Evolutionary conservation across 2,113 vertebrate species (phyloP).

Genomic region (Deroptyus accipitrinus): DNA sequence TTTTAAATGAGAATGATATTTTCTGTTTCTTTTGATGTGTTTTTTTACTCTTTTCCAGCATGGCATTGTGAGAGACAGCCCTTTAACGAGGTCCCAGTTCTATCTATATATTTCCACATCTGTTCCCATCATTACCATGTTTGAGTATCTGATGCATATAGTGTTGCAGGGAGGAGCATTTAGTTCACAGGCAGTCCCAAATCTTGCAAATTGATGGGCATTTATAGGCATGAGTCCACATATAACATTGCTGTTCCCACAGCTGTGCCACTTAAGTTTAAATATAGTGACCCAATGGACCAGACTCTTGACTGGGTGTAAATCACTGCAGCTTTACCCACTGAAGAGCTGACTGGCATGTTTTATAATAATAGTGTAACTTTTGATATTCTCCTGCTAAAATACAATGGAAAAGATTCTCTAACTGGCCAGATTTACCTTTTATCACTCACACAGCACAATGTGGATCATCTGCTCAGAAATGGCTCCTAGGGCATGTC

Average conservation of each 20-base stretch:
- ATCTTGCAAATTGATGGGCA: background rate
- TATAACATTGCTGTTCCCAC: background rate
- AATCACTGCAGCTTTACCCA: background rate
- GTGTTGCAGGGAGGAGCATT: background rate
- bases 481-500: background rate
- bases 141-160: background rate
- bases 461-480: fast-evolving
- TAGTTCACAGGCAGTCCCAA: background rate
- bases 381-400: background rate
- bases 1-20: background rate
- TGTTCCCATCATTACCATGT: background rate
- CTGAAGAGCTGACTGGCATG: background rate
- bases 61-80: background rate
- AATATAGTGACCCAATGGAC: background rate
- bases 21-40: background rate
- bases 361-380: background rate
- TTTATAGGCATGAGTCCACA: background rate
- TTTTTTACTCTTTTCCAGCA: background rate
- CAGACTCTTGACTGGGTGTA: background rate
- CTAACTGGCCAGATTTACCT: background rate
- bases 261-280: background rate
- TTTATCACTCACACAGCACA: background rate
- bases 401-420: background rate
- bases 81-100: background rate
- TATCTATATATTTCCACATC: background rate